Evolutionary conservation across 2,888 invertebrate species (phyloP), one percentile per base, ranked within the genome.

Genomic region (Drosophila mimetica): DNA sequence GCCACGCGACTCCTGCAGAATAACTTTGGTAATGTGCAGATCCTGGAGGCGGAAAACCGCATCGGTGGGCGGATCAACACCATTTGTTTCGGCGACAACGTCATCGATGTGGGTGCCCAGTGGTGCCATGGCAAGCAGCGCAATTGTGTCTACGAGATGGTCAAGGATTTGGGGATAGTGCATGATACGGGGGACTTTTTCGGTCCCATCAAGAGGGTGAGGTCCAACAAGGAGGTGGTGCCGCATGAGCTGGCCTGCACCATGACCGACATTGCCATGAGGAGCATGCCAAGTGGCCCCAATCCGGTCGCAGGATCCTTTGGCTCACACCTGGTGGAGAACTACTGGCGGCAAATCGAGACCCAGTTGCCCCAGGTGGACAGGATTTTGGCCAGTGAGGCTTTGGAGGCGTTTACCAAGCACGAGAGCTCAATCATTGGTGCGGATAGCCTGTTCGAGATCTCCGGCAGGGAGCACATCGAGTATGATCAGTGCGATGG

Each of bases 41-140:
- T 95, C 0, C 85, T 95, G 41, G 95, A 95, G 88, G 94, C 94
- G 2, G 93, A 93, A 75, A 91, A 93, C 67, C 92, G 94, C 36
- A 93, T 95, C 60, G 95, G 95, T 0, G 95, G 95, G 1, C 92
- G 95, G 66, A 92, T 95, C 44, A 76, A 91, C 47, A 92, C 93
- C 0, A 90, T 93, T 1, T 90, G 91, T 0, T 93, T 93, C 70
- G 93, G 92, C 1, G 93, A 93, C 1, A 93, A 92, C 67, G 90
- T 93, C 6, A 91, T 96, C 4, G 96, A 96, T 87, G 85, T 95
- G 51, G 96, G 96, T 0, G 96, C 95, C 50, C 95, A 96, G 74
- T 96, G 96, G 96, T 94, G 88, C 46, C 84, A 89, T 39, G 89
- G 96, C 0, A 94, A 95, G 88, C 92, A 93, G 84, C 92, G 92